Base-by-base conservation (phyloP, 2,888 invertebrate genomes). In the Neria commutata region DNA sequence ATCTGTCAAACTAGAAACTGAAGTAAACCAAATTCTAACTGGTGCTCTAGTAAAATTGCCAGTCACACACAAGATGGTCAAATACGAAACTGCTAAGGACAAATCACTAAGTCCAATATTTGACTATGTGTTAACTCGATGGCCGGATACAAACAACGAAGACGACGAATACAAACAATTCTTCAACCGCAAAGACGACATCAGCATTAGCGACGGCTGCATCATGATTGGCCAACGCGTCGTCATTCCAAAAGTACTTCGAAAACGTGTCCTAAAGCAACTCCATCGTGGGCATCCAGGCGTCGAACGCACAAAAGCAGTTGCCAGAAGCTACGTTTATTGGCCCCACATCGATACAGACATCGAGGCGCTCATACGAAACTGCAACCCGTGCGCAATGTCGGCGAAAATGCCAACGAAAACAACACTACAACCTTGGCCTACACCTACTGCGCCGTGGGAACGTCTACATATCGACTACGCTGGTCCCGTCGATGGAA, bases 391-490 rank as follows among this genome's bases (percentile, higher is more conserved):
- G 16, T 76, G 77, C 63, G 61, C 65, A 48, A 45, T 54, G 33
- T 60, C 66, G 45, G 69, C 67, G 50, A 72, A 69, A 57, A 67
- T 68, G 24, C 70, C 74, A 46, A 56, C 60, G 14, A 75, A 71
- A 67, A 64, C 66, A 14, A 45, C 17, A 37, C 50, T 68, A 23
- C 58, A 61, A 26, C 61, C 69, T 26, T 72, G 70, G 61, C 62
- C 59, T 24, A 69, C 66, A 56, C 61, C 77, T 23, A 62, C 57
- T 5, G 60, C 66, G 52, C 71, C 73, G 11, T 79, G 77, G 76
- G 67, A 78, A 56, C 66, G 82, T 17, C 62, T 83, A 3, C 82
- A 83, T 66, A 67, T 80, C 16, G 83, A 83, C 65, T 82, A 78
- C 68, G 79, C 81, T 14, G 81, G 81, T n/a, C 62, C 60, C 26